Percentiles rank a stretch among this genome's conserved stretches.
Conservation (phyloP, 2,888 invertebrate genomes). For the Aelia acuminata region DNA sequence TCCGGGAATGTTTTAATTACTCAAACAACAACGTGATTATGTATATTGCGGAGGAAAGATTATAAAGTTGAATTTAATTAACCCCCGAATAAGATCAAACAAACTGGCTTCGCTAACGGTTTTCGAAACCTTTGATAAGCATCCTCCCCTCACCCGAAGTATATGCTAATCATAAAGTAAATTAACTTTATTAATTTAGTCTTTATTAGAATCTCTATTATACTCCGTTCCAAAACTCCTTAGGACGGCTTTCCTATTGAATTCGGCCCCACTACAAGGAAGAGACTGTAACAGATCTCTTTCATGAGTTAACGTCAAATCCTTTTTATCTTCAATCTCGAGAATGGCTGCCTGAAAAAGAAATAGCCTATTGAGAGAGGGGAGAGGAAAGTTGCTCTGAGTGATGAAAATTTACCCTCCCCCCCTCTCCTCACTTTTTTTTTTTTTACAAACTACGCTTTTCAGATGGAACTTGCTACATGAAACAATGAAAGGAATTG, state of each 20-base stretch:
- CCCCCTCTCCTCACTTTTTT: not conserved
- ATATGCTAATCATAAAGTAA: not conserved
- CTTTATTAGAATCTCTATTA: not conserved
- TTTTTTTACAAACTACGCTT: not conserved
- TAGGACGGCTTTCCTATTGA: not conserved
- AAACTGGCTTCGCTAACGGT: not conserved
- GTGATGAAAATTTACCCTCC: constrained; percentile 9
- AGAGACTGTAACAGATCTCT: not conserved
- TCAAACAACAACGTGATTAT: not conserved
- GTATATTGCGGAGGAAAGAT: not conserved
- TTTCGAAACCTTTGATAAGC: constrained; percentile 1
- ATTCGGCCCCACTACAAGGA: not conserved
- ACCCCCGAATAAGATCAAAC: not conserved
- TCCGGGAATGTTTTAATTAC: not conserved
- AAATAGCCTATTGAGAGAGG: not conserved
- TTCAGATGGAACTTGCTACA: not conserved
- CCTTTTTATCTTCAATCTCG: constrained; percentile 46
- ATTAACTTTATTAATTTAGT: constrained; percentile 21
- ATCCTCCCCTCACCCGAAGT: not conserved
- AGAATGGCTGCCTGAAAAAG: constrained; percentile 33
- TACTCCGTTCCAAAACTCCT: not conserved
- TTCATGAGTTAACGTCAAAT: constrained; percentile 4
- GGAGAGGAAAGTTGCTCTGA: not conserved
- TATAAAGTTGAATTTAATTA: not conserved
- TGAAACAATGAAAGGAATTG: not conserved